Evolutionary conservation across 2,797 vertebrate genomes (phyloP), one percentile per base, ranked within the genome.

Genomic region (Siniperca scherzeri): DNA sequence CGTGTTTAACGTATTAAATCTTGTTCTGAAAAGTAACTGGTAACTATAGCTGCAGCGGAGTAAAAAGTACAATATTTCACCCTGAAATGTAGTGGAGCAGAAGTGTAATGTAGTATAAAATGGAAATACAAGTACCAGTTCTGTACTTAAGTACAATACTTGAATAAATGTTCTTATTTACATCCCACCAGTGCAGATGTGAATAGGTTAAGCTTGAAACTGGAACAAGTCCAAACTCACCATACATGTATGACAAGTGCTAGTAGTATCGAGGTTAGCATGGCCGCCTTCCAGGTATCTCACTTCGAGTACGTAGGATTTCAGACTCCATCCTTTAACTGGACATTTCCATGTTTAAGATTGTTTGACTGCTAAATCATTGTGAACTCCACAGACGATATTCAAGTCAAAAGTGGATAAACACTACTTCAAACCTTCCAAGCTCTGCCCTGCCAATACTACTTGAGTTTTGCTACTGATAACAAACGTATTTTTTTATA

Each of bases 271-370:
- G 80, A 71, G 66, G 74, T 82, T 59, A 84, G 59, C 77, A 81
- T 87, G 87, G 86, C 86, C 59, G 22, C 83, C 77, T 73, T 90
- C 90, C 89, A 94, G 81, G 78, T 85, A 86, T 83, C 85, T 90
- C 50, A 74, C 33, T 40, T 56, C 7, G 4, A 33, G 56, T 55
- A 30, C 30, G 0, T 30, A 30, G 44, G 80, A 53, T 36, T 64
- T 64, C 48, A 27, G 40, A 70, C 33, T 59, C 1, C 4, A 30
- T 57, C 27, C 17, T 57, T 36, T 60, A 55, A 70, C 50, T n/a
- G 13, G 27, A 53, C 22, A 67, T 50, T 27, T 64, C 8, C 16
- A 33, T 42, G 27, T 48, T n/a, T 5, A 25, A 4, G 8, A 30
- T 30, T 1, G 33, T 27, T 70, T 12, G 21, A 7, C 21, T 50